These are phyloP conservation scores for Entosphenus tridentatus DNA, from an alignment of 2,113 vertebrate genomes.

Conservation along the genomic window DNA sequence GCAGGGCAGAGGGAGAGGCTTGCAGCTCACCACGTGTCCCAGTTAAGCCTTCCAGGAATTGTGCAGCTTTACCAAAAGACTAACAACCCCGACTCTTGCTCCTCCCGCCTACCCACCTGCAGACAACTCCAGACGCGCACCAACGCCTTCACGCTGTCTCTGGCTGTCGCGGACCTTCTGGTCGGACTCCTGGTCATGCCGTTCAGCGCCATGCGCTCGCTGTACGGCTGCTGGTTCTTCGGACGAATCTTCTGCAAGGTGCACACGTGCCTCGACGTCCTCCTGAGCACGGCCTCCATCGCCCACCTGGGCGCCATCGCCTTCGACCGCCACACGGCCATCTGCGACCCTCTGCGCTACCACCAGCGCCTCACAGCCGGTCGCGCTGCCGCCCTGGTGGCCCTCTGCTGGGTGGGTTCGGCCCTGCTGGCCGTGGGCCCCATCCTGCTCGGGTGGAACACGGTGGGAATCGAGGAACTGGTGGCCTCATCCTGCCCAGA, in stretches of 20 bases:
- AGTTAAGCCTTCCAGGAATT: too few species aligned
- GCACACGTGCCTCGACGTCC: conserved; percentile 17
- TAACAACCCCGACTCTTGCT: too few species aligned
- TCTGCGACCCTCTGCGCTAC: conserved; percentile 12
- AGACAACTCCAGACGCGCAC: conserved; percentile 27
- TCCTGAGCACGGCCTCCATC: conserved; percentile 17
- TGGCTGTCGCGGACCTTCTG: conserved; percentile 19
- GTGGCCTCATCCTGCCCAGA: conserved; percentile 7
- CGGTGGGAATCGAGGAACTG: conserved; percentile 8
- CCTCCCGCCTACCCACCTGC: conserved; percentile 9
- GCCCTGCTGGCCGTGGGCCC: conserved; percentile 6
- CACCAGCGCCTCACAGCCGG: conserved; percentile 3
- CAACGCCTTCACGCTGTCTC: conserved; percentile 24
- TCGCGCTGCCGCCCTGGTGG: conserved; percentile 1
- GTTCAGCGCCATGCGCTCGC: conserved; percentile 14
- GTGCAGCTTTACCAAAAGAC: too few species aligned
- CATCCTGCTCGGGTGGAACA: conserved; percentile 7
- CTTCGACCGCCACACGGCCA: conserved; percentile 16
- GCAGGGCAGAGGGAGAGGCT: too few species aligned
- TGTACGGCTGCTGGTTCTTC: conserved; percentile 20
- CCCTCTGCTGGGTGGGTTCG: conserved; percentile 6
- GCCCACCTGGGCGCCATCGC: conserved; percentile 18
- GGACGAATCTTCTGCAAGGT: conserved; percentile 16
- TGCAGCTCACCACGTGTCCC: too few species aligned
- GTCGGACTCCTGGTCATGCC: conserved; percentile 17